Evolutionary conservation across 2,888 invertebrate genomes (phyloP), one percentile per base, ranked within the genome.

Genomic region (Lumbricus terrestris): DNA sequence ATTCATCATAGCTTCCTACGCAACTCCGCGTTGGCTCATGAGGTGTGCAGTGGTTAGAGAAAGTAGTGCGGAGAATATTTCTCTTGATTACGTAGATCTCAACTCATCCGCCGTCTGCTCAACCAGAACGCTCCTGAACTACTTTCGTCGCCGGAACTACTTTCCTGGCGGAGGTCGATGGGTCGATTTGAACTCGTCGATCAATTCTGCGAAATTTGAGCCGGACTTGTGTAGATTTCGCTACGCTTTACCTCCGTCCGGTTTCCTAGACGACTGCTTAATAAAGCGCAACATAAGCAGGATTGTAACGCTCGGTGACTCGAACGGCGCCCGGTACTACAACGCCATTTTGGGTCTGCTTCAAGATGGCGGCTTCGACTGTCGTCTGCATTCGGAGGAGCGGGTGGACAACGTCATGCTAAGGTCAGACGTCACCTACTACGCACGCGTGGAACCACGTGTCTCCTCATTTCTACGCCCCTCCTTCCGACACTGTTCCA

Each of bases 91-190:
- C 69, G 8, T n/a, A n/a, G 69, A 69, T 69, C 69, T 69, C 29
- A 69, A 34, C 23, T 85, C 85, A 34, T 85, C 85, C 20, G 85
- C 37, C 35, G 23, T 37, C 20, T 85, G 85, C 16, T 85, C 85
- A 37, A 34, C n/a, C n/a, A 37, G 15, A 34, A 18, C 11, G 6
- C 23, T 85, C 35, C 34, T 34, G 37, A 37, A 85, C 35, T 85
- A 85, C 85, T 85, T 85, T 37, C 85, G 85, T 85, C 85, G 85
- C 6, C 85, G 85, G 34, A 85, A 85, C 16, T 85, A 85, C 85
- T 85, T 85, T 85, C 85, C 85, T 20, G 85, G 85, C 23, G 85
- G 85, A 34, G 85, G 85, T 5, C 34, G 85, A 35, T 85, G 85
- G 85, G 15, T 85, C 23, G 20, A 37, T 37, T 37, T 37, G 23